Conservation (phyloP, 1,140 invertebrate genomes). For the Leptinotarsa lineolata region DNA sequence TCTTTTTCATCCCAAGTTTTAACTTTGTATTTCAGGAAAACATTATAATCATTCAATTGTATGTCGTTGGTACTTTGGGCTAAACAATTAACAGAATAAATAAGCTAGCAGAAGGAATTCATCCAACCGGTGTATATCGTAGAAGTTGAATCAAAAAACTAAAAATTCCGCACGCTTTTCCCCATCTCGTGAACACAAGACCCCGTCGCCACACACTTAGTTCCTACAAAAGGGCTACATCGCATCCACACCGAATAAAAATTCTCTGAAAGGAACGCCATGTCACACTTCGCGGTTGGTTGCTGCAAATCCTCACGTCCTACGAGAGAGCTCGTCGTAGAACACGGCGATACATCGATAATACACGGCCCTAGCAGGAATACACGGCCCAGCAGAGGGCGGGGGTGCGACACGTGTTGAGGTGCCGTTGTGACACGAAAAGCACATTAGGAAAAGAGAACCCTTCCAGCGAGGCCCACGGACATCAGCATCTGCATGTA, state of each 20-base stretch:
- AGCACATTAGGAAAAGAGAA: slow-evolving; percentile 51
- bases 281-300: slow-evolving; percentile 48
- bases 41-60: background rate
- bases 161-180: background rate
- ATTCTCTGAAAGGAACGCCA: slow-evolving; percentile 13
- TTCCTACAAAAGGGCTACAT: background rate
- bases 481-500: slow-evolving; percentile 46
- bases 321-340: slow-evolving; percentile 47
- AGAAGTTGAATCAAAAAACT: background rate
- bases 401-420: slow-evolving; percentile 52
- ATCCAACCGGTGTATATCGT: too few species aligned
- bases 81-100: too few species aligned
- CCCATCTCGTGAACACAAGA: background rate
- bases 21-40: background rate
- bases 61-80: too few species aligned
- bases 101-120: too few species aligned
- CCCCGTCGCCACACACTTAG: background rate
- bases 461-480: slow-evolving; percentile 40
- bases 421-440: slow-evolving; percentile 52
- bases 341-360: slow-evolving; percentile 56
- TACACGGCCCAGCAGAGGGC: slow-evolving; percentile 31
- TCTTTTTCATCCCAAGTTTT: background rate
- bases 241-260: background rate
- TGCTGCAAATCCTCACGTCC: slow-evolving; percentile 46
- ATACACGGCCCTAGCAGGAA: slow-evolving; percentile 43